These are phyloP conservation scores for Mactra quadrangularis DNA, from an alignment of 1,140 invertebrate species.

Conservation along the genomic window DNA sequence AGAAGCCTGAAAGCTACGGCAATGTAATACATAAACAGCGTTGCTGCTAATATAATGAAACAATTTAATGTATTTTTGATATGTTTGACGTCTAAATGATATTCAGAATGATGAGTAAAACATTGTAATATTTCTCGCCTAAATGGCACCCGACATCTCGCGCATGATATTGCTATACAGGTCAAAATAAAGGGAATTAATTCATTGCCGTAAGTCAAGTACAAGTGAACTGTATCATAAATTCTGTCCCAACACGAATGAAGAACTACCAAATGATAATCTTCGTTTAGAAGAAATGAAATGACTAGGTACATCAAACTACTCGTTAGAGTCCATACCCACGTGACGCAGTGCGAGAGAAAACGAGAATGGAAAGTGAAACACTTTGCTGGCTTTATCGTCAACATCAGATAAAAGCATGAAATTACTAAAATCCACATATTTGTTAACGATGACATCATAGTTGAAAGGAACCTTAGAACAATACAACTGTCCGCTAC, in stretches of 20 bases:
- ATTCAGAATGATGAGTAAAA: slow-evolving; percentile 6
- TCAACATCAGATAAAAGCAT: slow-evolving; percentile 31
- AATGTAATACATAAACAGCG: slow-evolving; percentile 4
- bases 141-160: background rate
- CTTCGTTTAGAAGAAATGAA: slow-evolving; percentile 28
- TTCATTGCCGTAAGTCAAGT: slow-evolving; percentile 40
- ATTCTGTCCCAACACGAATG: slow-evolving; percentile 18
- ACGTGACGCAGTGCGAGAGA: slow-evolving; percentile 45
- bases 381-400: slow-evolving; percentile 44
- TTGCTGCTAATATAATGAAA: background rate
- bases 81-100: background rate
- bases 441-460: slow-evolving; percentile 13
- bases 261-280: background rate
- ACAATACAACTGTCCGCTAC: slow-evolving; percentile 10
- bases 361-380: slow-evolving; percentile 46
- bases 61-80: slow-evolving; percentile 14
- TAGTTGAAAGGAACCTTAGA: background rate
- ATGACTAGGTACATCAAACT: slow-evolving; percentile 35
- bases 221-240: slow-evolving; percentile 18
- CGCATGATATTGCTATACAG: background rate
- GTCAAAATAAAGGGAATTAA: slow-evolving; percentile 21
- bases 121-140: slow-evolving; percentile 4
- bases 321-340: slow-evolving; percentile 13
- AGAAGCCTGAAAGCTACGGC: background rate
- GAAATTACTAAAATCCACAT: slow-evolving; percentile 34